Evolutionary conservation across 2,888 invertebrate genomes (phyloP).

Genomic region (Teinopalpus imperialis): DNA sequence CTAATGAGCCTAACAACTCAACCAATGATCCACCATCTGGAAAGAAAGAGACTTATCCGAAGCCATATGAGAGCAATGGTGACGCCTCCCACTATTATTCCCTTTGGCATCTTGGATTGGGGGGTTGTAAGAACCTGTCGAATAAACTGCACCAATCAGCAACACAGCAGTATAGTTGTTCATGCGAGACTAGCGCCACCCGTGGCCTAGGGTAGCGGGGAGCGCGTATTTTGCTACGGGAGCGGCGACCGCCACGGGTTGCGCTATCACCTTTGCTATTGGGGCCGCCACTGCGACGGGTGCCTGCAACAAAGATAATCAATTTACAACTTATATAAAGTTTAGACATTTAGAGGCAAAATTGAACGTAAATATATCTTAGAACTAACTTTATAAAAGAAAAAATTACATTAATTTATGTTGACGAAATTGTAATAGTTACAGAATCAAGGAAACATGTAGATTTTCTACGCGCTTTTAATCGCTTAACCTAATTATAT

Average conservation of each 20-base stretch:
- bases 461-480: no score
- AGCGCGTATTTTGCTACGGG: conserved; percentile 53
- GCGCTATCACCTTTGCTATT: conserved; percentile 49
- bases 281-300: conserved; percentile 52
- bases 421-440: no score
- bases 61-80: conserved; percentile 16
- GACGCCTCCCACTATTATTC: conserved; percentile 21
- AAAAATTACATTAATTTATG: no score
- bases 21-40: not conserved
- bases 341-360: no score
- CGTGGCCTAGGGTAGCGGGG: conserved; percentile 54
- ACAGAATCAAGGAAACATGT: no score
- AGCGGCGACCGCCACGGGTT: conserved; percentile 58
- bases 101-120: conserved; percentile 4
- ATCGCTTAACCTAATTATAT: no score
- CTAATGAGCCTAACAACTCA: not conserved
- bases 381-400: no score
- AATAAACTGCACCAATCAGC: conserved; percentile 36
- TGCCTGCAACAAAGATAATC: no score
- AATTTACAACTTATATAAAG: no score
- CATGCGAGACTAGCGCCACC: conserved; percentile 57
- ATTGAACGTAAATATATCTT: no score
- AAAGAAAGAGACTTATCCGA: conserved; percentile 4
- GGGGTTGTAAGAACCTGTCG: conserved; percentile 16
- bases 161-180: conserved; percentile 35